Percentiles rank a stretch among this genome's conserved stretches.
phyloP scores from a whole-genome alignment of 2,113 vertebrate species.

The Lagopus leucura region DNA sequence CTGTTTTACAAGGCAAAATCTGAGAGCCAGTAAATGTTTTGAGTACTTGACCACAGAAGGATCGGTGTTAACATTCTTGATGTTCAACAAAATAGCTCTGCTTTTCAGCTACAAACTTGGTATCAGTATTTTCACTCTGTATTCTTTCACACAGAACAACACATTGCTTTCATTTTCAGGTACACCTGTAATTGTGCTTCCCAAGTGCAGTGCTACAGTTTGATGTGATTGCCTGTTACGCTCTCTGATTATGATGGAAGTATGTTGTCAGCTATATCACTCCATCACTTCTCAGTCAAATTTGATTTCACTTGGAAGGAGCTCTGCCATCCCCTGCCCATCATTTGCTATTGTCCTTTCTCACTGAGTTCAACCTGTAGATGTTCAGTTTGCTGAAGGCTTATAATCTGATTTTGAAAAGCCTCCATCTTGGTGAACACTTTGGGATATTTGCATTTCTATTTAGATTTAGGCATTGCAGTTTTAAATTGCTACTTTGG shows the following conservation, averaged over 20 bases:
- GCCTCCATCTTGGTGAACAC: background rate
- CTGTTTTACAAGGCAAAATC: background rate
- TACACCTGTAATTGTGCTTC: background rate
- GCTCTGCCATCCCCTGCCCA: background rate
- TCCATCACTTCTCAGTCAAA: background rate
- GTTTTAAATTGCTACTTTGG: slow-evolving; percentile 55
- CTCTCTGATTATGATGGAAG: slow-evolving; percentile 7
- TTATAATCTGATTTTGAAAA: slow-evolving; percentile 40
- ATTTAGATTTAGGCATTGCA: slow-evolving; percentile 44
- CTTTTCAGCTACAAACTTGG: background rate
- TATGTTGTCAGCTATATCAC: background rate
- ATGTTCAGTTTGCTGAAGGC: slow-evolving; percentile 21
- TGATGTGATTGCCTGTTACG: background rate
- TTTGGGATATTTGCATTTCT: slow-evolving; percentile 28
- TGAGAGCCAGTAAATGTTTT: background rate
- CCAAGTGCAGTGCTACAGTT: background rate
- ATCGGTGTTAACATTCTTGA: background rate
- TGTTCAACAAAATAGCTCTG: background rate
- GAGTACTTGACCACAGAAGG: background rate
- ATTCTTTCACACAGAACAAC: background rate
- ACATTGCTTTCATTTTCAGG: slow-evolving; percentile 23
- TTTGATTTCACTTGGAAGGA: background rate
- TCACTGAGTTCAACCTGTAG: slow-evolving; percentile 21
- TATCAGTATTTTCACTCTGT: background rate
- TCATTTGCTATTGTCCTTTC: slow-evolving; percentile 11